These are phyloP conservation scores for Bolinopsis microptera DNA, from an alignment of 37 sponge, comb jelly and placozoan species.

Conservation along the genomic window DNA sequence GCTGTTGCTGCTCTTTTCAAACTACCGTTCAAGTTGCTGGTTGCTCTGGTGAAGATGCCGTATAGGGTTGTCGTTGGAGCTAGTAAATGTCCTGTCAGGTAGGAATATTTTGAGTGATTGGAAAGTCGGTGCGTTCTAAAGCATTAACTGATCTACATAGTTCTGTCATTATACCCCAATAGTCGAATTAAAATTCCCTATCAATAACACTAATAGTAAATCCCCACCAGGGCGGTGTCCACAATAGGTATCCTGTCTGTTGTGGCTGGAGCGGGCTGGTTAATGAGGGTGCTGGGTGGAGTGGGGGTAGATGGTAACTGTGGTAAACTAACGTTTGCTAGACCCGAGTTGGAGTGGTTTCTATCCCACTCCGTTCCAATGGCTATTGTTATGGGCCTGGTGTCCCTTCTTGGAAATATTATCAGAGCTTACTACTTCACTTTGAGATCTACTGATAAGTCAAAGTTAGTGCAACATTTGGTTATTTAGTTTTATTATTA, in stretches of 20 bases:
- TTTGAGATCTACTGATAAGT: neutral
- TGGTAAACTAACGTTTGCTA: neutral
- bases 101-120: neutral
- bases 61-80: neutral
- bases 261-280: neutral
- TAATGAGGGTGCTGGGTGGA: neutral
- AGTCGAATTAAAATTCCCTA: no score
- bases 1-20: slow-evolving; percentile 19
- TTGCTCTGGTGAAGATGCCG: neutral
- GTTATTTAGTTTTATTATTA: no score
- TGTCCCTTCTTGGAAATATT: neutral
- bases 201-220: no score
- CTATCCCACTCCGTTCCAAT: slow-evolving; percentile 15
- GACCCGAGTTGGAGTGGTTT: slow-evolving; percentile 43
- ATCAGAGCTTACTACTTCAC: neutral
- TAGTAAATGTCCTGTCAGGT: neutral
- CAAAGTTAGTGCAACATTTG: neutral
- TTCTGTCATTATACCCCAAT: no score
- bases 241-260: neutral
- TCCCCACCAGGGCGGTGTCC: neutral
- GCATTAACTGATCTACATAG: no score
- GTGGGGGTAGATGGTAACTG: slow-evolving; percentile 33
- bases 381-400: slow-evolving; percentile 27
- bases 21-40: neutral
- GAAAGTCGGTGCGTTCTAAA: no score